Evolutionary conservation across 2,113 vertebrate genomes (phyloP).

Genomic region (Chionodraco myersi): DNA sequence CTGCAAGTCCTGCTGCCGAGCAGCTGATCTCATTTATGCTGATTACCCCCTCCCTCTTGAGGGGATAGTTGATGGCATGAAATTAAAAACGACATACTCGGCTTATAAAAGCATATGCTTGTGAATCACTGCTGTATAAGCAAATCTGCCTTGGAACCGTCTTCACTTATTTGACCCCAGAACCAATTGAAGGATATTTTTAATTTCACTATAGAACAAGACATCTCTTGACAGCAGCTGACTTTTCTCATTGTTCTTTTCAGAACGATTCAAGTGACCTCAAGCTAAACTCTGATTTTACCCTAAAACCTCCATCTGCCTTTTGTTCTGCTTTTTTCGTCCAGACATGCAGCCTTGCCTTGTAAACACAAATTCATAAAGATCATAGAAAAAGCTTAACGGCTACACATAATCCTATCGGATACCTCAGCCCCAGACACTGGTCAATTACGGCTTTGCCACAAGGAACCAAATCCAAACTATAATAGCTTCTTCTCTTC

Average conservation of each 20-base stretch:
- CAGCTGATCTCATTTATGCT: constrained; percentile 30
- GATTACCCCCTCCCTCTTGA: constrained; percentile 14
- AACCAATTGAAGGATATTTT: constrained; percentile 42
- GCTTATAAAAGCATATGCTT: constrained; percentile 8
- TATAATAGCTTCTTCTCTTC: constrained; percentile 56
- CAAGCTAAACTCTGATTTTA: constrained; percentile 51
- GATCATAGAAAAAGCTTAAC: constrained; percentile 54
- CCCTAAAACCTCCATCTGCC: constrained; percentile 55
- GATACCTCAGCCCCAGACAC: constrained; percentile 59
- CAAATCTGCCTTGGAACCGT: constrained; percentile 28
- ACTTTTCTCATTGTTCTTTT: constrained; percentile 65
- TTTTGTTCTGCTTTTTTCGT: constrained; percentile 47
- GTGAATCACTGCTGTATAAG: constrained; percentile 12
- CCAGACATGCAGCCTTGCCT: constrained; percentile 50
- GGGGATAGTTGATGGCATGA: constrained; percentile 22
- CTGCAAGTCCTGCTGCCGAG: constrained; percentile 16
- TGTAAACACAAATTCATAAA: constrained; percentile 56
- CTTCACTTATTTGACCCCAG: constrained; percentile 46
- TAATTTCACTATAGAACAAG: constrained; percentile 53
- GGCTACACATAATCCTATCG: constrained; percentile 64
- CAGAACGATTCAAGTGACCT: constrained; percentile 42
- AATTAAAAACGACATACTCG: constrained; percentile 26
- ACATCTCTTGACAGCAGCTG: constrained; percentile 55
- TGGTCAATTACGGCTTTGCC: constrained; percentile 69
- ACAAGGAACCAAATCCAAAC: constrained; percentile 47